Base-by-base conservation (phyloP, 2,888 invertebrate species). In the Drosophila demipolita region DNA sequence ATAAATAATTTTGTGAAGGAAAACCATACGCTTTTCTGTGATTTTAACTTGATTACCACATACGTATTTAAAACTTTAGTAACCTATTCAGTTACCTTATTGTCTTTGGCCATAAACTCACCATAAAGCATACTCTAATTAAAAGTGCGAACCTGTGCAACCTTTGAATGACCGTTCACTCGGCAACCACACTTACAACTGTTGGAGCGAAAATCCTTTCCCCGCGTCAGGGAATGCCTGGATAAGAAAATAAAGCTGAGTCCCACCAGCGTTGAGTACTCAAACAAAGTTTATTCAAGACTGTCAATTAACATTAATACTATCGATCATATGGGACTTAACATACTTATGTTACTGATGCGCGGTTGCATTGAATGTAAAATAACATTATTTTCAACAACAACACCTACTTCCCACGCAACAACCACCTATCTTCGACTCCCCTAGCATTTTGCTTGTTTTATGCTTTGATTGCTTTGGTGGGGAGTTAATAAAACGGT, bases 401-500 rank as follows among this genome's bases (percentile, higher is more conserved):
- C 23, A 12, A 50, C 35, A 33, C 49, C 60, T 52, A 32, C 35
- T 7, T 35, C 38, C 50, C 35, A 23, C 35, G 52, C 58, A 63
- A 42, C 29, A 23, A 29, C 1, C 15, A 20, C 36, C 65, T 9
- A 15, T 33, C 38, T 12, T n/a, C 26, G 7, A 38, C 17, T 36
- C 1, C 20, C 12, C 40, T 9, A 38, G 23, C 15, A 23, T 32
- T 50, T 6, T 6, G 35, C 33, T 50, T 54, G 49, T 38, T 58
- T 60, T 52, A 58, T 49, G 67, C 72, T 54, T 81, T 70, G 75
- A 77, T 74, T 68, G 73, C 65, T 68, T 87, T 89, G 62, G 50
- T 48, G 55, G 60, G 61, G 63, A 80, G 85, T 84, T 87, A 87
- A 84, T 89, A 84, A 85, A 80, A 75, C 78, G 70, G 73, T 77